These are phyloP conservation scores for Globicephala melas DNA, from an alignment of 2,113 vertebrate genomes.

Conservation along the genomic window DNA sequence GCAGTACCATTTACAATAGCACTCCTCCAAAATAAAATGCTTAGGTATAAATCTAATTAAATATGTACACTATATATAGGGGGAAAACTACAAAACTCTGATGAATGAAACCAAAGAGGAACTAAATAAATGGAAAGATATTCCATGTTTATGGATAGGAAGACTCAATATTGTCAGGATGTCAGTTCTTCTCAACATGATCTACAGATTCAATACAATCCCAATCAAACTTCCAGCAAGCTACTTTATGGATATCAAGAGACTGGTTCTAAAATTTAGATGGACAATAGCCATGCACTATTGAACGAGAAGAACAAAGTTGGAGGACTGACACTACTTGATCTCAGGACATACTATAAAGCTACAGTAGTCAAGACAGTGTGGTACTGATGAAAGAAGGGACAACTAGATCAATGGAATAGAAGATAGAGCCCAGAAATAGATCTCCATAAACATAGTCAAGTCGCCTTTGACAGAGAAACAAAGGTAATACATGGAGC, in stretches of 20 bases:
- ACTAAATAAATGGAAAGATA: not conserved
- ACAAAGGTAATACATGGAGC: not conserved
- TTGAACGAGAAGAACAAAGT: not conserved
- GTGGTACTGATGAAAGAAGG: not conserved
- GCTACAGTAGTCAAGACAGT: not conserved
- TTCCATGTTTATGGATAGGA: not conserved
- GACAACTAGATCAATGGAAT: not conserved
- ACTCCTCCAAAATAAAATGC: not conserved
- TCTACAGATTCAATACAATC: not conserved
- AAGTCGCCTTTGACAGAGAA: not conserved
- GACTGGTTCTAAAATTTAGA: not conserved
- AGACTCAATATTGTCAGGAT: not conserved
- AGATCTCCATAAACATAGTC: not conserved
- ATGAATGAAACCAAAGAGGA: not conserved
- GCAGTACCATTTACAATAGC: not conserved
- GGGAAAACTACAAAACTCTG: not conserved
- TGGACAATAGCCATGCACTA: not conserved
- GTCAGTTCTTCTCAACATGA: not conserved
- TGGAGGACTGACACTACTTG: not conserved
- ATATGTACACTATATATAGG: not conserved
- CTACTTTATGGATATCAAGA: not conserved
- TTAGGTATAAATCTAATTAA: not conserved
- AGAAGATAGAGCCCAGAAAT: not conserved
- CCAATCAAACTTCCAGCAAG: not conserved
- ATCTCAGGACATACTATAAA: not conserved